A percentile compares a stretch with the other conserved stretches of the same genome.
phyloP scores from a whole-genome alignment of 2,888 invertebrate genomes.

The Mimachlamys varia region DNA sequence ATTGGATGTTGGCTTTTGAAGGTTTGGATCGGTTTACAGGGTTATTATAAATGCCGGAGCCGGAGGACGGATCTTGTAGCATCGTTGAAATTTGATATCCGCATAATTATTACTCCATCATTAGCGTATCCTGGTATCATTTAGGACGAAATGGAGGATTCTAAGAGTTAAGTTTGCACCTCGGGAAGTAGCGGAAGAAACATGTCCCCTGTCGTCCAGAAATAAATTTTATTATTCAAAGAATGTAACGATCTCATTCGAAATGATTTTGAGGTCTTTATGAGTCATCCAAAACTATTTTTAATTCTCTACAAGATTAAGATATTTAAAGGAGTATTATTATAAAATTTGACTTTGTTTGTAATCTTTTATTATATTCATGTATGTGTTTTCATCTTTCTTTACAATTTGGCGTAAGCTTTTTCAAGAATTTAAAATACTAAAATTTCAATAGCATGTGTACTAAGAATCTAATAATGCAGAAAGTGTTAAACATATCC shows the following conservation, averaged over 20 bases:
- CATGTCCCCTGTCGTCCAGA: not conserved
- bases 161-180: not conserved
- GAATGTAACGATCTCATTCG: not conserved
- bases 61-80: not conserved
- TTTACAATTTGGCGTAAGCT: no score
- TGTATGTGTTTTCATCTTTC: no score
- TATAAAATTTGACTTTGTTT: no score
- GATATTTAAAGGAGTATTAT: no score
- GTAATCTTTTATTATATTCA: no score
- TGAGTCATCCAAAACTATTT: not conserved
- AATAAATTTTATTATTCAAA: not conserved
- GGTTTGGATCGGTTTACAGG: not conserved
- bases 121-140: not conserved
- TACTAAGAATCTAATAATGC: no score
- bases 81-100: conserved; percentile 25
- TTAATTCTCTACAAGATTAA: no score
- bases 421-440: no score
- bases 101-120: conserved; percentile 26
- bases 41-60: conserved; percentile 20
- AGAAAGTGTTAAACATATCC: no score
- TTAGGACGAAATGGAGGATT: not conserved
- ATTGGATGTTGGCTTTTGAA: not conserved
- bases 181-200: not conserved
- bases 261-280: not conserved
- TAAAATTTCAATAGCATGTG: no score